Evolutionary conservation across 2,888 invertebrate species (phyloP).

Genomic region (Leuctra nigra): DNA sequence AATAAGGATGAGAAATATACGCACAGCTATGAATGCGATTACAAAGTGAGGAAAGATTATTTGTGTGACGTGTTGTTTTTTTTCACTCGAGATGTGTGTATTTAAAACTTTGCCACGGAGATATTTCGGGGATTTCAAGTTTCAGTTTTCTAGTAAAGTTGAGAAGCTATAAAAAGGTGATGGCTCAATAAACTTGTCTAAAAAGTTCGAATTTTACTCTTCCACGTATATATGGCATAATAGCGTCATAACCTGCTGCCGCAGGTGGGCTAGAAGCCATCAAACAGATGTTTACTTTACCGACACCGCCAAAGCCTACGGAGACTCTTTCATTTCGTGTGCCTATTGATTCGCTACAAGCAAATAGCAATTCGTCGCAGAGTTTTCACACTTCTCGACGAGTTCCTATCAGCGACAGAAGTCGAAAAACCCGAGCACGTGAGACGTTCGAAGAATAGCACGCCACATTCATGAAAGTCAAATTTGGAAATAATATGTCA

Average conservation of each 20-base stretch:
- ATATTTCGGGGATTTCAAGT: conserved; percentile 16
- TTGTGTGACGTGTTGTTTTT: conserved; percentile 14
- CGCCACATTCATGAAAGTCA: background rate
- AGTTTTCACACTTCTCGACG: no score
- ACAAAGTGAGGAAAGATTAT: conserved; percentile 17
- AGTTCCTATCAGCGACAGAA: no score
- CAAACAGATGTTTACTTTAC: conserved; percentile 12
- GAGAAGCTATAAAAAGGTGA: conserved; percentile 15
- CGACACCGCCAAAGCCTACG: no score
- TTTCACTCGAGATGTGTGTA: conserved; percentile 11
- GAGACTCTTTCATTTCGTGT: no score
- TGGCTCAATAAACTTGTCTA: conserved; percentile 17
- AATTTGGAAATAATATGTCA: background rate
- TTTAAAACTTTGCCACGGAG: conserved; percentile 10
- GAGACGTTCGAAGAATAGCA: background rate
- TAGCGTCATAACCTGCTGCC: conserved; percentile 3
- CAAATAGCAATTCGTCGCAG: no score
- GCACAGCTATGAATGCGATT: conserved; percentile 1
- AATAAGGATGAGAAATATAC: conserved; percentile 11
- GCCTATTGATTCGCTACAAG: conserved; percentile 13
- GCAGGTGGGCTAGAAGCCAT: conserved; percentile 2
- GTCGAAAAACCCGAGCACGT: no score
- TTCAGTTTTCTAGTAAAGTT: conserved; percentile 18
- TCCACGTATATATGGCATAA: conserved; percentile 7
- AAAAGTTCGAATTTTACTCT: conserved; percentile 11